phyloP scores from a whole-genome alignment of 37 sponge, comb jelly and placozoan genomes.

The Halisarca cf. caerulea region DNA sequence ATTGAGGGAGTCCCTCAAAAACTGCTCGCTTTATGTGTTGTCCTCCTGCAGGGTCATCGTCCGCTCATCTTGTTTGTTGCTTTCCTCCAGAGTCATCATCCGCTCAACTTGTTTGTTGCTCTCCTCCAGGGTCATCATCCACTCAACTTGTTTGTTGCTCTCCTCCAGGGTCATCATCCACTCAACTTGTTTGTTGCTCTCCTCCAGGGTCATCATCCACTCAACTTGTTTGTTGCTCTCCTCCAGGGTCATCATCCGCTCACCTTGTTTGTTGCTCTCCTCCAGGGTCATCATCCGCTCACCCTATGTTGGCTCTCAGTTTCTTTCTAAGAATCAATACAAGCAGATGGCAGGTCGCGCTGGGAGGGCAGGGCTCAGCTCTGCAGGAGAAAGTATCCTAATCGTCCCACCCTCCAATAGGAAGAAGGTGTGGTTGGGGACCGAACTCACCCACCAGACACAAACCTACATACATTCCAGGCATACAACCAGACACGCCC shows the following conservation, averaged over 20 bases:
- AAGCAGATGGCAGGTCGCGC: conserved; percentile 97
- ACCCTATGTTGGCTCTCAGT: conserved; percentile 78
- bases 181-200: too few species aligned
- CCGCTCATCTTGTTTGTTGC: too few species aligned
- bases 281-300: conserved; percentile 87
- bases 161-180: too few species aligned
- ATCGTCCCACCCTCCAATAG: conserved; percentile 52
- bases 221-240: too few species aligned
- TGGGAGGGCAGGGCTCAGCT: conserved; percentile 85
- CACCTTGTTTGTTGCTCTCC: background rate
- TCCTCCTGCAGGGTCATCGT: too few species aligned
- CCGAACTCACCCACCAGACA: background rate
- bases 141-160: too few species aligned
- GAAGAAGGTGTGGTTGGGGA: conserved; percentile 44
- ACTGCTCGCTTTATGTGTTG: too few species aligned
- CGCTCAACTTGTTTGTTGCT: too few species aligned
- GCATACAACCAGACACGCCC: background rate
- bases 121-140: too few species aligned
- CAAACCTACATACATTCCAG: background rate
- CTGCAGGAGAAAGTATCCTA: conserved; percentile 80
- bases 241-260: background rate
- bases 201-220: too few species aligned
- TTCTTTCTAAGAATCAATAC: conserved; percentile 81
- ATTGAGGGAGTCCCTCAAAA: too few species aligned
- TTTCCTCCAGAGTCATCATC: too few species aligned